phyloP scores from a whole-genome alignment of 2,113 vertebrate species.

The Thermophis baileyi region DNA sequence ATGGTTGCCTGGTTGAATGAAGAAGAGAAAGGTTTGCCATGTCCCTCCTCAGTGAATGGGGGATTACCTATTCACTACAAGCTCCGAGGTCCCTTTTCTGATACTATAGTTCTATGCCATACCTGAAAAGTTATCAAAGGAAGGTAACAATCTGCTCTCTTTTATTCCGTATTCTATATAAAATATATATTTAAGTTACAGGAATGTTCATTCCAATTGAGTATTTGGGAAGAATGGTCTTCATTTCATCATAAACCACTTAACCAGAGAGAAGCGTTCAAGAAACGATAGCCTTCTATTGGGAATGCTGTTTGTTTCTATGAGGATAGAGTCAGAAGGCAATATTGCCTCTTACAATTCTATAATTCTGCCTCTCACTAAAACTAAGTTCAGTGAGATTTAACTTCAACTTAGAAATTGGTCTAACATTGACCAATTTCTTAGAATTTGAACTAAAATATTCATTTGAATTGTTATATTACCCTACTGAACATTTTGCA shows the following conservation, averaged over 20 bases:
- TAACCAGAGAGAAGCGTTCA: neutral
- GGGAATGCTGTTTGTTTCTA: neutral
- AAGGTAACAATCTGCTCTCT: neutral
- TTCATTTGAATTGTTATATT: neutral
- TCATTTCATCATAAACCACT: neutral
- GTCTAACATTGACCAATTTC: neutral
- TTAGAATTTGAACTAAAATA: neutral
- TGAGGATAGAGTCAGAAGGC: neutral
- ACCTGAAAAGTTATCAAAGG: neutral
- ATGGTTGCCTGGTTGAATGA: neutral
- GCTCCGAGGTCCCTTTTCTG: neutral
- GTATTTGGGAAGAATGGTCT: neutral
- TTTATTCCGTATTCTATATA: neutral
- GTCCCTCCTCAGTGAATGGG: neutral
- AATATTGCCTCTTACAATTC: neutral
- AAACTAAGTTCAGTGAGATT: neutral
- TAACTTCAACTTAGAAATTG: neutral
- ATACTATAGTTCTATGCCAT: neutral
- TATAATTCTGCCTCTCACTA: neutral
- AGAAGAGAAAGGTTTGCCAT: neutral
- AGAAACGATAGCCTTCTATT: neutral
- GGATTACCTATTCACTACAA: neutral
- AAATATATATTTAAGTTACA: neutral
- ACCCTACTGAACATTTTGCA: neutral
- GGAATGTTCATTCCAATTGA: neutral